Base-by-base conservation (phyloP, 2,888 invertebrate genomes). In the Scrobipalpa atriplicella region DNA sequence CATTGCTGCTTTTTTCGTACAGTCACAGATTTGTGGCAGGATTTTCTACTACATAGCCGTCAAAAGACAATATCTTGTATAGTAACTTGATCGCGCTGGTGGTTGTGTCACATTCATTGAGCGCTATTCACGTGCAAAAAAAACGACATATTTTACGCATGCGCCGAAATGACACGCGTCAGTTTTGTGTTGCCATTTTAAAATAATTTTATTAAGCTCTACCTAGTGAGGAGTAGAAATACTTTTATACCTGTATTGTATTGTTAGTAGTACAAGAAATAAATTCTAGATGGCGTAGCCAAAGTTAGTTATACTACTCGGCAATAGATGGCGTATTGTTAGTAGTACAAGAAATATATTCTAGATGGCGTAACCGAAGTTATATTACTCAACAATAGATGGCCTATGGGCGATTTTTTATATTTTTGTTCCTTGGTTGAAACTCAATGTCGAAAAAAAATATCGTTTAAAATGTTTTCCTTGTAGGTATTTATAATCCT, bases 141-240 rank as follows among this genome's bases (percentile, higher is more conserved):
- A 68, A 68, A 64, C 64, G 63, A 56, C 11, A 21, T 5, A 29
- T 21, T 5, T 56, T 64, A 66, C 66, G 63, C 60, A 68, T 66
- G 67, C 70, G 68, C 65, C 65, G 69, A 71, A 70, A 52, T 73
- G 76, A 80, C 80, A 81, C 81, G 80, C 76, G 80, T 80, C 78
- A 75, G 56, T 68, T 74, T 71, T 65, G 70, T 73, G 74, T 77
- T 81, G 70, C 76, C 65, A 70, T 21, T 66, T 38, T 21, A 54
- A 69, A 70, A 67, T 65, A 66, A 21, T 54, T 11, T 52, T 21
- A 52, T 47, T 51, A 36, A 5, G 19, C 64, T 52, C 18, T 39
- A 64, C 52, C 64, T 54, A 54, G 38, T 19, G 19, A n/a, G 11
- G 19, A 64, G 54, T 64, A 54, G 64, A 13, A 16, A n/a, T 38